Percentiles rank a stretch among this genome's conserved stretches.
These are phyloP conservation scores for Lamprotornis superbus DNA, from an alignment of 2,113 vertebrate genomes.

Conservation along the genomic window DNA sequence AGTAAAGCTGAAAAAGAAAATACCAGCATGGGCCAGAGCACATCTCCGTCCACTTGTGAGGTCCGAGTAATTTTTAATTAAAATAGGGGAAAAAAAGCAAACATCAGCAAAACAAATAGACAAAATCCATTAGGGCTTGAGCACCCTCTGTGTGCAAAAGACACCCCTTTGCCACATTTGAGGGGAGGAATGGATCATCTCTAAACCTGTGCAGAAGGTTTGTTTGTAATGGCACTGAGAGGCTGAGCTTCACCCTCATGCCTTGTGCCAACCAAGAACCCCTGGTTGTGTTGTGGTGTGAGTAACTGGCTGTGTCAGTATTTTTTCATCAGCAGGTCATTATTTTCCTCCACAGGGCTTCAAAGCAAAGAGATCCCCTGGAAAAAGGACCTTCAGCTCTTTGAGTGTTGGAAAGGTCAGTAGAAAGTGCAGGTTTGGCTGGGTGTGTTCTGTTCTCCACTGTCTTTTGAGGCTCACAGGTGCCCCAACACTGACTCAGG, in stretches of 20 bases:
- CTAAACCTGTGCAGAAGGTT: not conserved
- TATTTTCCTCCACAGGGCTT: constrained; percentile 69
- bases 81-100: not conserved
- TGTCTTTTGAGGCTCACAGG: not conserved
- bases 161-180: not conserved
- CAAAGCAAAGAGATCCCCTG: constrained; percentile 80
- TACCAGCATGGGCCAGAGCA: not conserved
- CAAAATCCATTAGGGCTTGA: not conserved
- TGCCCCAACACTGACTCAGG: accelerated
- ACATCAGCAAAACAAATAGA: not conserved
- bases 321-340: not conserved
- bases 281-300: not conserved
- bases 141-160: not conserved
- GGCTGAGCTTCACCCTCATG: accelerated
- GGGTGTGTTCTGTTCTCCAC: not conserved
- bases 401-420: constrained; percentile 81
- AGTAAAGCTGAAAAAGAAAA: not conserved
- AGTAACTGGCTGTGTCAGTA: not conserved
- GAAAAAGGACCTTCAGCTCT: constrained; percentile 79
- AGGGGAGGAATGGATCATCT: not conserved
- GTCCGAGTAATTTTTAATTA: not conserved
- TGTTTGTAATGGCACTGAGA: not conserved
- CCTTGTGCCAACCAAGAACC: not conserved
- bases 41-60: not conserved
- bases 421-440: not conserved